Percentiles rank a stretch among this genome's conserved stretches.
Conservation (phyloP, 64 coral and sea anemone species). For the Acropora yongei region DNA sequence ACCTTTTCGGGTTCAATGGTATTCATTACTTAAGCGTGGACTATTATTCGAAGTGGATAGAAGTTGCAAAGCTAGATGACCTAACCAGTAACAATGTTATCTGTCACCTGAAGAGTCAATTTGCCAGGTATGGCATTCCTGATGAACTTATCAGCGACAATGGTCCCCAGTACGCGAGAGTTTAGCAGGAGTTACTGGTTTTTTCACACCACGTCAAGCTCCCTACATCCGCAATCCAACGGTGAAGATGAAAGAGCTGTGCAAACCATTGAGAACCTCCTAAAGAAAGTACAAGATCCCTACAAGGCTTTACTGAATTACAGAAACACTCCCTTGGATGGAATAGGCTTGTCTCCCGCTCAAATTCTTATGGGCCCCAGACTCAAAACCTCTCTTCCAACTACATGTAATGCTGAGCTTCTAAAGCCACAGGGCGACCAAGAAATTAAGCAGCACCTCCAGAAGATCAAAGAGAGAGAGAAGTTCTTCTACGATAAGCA, state of each 20-base stretch:
- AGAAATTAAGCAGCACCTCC: not conserved
- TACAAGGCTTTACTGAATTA: constrained; percentile 1
- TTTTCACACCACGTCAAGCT: constrained; percentile 32
- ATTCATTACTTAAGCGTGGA: constrained; percentile 47
- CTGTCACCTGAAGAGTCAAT: constrained; percentile 47
- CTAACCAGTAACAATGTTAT: constrained; percentile 24
- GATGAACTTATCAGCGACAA: constrained; percentile 73
- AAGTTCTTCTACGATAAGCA: no score
- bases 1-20: constrained; percentile 51
- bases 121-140: constrained; percentile 55
- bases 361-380: constrained; percentile 51
- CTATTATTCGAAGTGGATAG: constrained; percentile 75
- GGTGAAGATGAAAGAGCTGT: not conserved
- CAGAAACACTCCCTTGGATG: not conserved
- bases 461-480: no score
- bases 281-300: constrained; percentile 58
- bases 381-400: not conserved
- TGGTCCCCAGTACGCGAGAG: not conserved
- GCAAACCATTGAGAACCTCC: not conserved
- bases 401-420: no score
- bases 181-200: constrained; percentile 31
- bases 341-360: constrained; percentile 27
- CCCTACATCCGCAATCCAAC: not conserved
- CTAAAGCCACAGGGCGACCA: not conserved
- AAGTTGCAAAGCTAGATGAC: constrained; percentile 32